These are phyloP conservation scores for Drosophila greeni DNA, from an alignment of 2,888 invertebrate genomes.

Conservation along the genomic window DNA sequence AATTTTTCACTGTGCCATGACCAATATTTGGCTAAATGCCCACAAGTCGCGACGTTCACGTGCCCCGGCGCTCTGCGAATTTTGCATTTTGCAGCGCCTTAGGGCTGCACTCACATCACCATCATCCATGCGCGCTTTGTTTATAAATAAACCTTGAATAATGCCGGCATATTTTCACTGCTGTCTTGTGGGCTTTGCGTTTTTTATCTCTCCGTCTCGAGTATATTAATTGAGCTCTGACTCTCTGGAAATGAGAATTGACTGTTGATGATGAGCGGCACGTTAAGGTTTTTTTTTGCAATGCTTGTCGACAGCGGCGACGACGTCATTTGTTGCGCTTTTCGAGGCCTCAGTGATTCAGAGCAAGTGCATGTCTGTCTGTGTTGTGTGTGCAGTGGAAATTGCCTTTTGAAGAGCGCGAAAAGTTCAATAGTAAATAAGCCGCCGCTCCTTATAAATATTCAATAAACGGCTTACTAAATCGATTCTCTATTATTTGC, in stretches of 20 bases:
- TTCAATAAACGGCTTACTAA: conserved; percentile 15
- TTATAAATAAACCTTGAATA: conserved; percentile 70
- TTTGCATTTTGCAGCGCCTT: conserved; percentile 31
- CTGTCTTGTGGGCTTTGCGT: conserved; percentile 11
- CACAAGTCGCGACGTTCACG: conserved; percentile 39
- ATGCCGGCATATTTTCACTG: conserved; percentile 34
- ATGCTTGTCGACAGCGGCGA: not conserved
- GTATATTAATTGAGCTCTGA: conserved; percentile 25
- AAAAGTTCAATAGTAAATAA: not conserved
- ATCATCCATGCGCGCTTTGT: conserved; percentile 46
- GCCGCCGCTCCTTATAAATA: conserved; percentile 1
- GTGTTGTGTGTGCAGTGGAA: conserved; percentile 14
- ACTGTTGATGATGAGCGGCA: conserved; percentile 9
- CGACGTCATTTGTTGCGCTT: conserved; percentile 39
- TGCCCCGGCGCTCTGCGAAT: conserved; percentile 29
- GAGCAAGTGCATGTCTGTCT: conserved; percentile 18
- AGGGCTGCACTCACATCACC: conserved; percentile 12
- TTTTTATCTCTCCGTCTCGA: conserved; percentile 23
- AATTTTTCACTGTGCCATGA: not conserved
- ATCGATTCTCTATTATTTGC: conserved; percentile 50
- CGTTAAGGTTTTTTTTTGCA: conserved; percentile 16
- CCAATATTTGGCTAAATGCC: conserved; percentile 36
- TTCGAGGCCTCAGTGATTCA: conserved; percentile 33
- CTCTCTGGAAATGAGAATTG: conserved; percentile 26
- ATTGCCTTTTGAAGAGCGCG: conserved; percentile 20